Conservation (phyloP, 2,888 invertebrate genomes). For the Pandemis cinnamomeana region DNA sequence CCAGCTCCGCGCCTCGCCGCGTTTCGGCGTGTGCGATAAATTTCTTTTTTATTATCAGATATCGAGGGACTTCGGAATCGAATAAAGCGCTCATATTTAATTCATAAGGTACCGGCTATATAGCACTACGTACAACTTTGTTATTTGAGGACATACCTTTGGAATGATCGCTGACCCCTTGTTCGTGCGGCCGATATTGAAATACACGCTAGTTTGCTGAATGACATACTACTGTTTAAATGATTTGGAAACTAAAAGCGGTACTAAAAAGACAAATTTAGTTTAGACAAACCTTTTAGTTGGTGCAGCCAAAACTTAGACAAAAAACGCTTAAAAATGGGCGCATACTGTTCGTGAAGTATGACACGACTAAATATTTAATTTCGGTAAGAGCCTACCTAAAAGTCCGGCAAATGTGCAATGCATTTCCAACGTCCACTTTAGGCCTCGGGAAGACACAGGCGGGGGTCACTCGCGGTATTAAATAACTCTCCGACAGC, state of each 20-base stretch:
- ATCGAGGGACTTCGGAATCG: constrained; percentile 85
- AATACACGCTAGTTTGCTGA: constrained; percentile 18
- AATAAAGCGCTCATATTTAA: constrained; percentile 85
- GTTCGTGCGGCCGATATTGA: constrained; percentile 28
- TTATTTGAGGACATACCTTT: constrained; percentile 76
- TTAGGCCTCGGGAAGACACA: constrained; percentile 55
- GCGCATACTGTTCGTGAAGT: too few species aligned
- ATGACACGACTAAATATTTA: constrained; percentile 19
- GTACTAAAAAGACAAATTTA: not conserved
- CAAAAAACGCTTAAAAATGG: too few species aligned
- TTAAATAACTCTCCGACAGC: constrained; percentile 83
- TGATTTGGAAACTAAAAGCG: not conserved
- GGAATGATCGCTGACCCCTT: constrained; percentile 72
- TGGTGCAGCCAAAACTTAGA: too few species aligned
- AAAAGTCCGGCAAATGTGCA: constrained; percentile 78
- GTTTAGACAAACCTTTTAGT: not conserved
- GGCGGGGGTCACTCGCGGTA: constrained; percentile 77
- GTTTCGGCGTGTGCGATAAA: constrained; percentile 78
- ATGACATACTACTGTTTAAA: not conserved
- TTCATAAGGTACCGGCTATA: constrained; percentile 84
- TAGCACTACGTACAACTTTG: constrained; percentile 80
- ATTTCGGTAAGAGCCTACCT: constrained; percentile 48
- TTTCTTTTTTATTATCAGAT: constrained; percentile 85
- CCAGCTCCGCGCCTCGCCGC: constrained; percentile 54
- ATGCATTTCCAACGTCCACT: constrained; percentile 70